phyloP scores from a whole-genome alignment of 2,113 vertebrate genomes.

The Podocnemis expansa region DNA sequence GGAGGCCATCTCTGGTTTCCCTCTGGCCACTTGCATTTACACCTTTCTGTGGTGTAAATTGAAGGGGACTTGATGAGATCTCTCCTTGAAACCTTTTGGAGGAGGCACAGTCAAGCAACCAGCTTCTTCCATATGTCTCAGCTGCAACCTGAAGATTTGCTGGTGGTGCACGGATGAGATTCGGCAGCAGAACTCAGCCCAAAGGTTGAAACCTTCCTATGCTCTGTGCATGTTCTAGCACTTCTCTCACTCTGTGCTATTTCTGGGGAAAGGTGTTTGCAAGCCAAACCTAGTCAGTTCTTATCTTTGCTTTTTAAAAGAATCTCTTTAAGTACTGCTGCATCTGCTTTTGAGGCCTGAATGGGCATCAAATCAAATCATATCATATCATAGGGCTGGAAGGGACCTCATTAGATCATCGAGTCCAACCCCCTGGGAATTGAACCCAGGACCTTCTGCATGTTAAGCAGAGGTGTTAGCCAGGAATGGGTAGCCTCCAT shows the following conservation, averaged over 20 bases:
- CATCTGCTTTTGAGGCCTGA: background rate
- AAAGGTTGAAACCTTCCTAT: background rate
- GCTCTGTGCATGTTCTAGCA: background rate
- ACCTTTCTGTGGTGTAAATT: background rate
- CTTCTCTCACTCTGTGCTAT: background rate
- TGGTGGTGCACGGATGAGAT: background rate
- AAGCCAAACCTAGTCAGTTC: conserved; percentile 5
- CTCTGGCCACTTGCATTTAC: background rate
- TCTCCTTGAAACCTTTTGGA: background rate
- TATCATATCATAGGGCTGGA: too few species aligned
- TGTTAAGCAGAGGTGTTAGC: too few species aligned
- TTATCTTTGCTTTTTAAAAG: background rate
- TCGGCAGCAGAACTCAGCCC: background rate
- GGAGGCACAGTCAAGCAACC: background rate
- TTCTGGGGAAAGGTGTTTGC: conserved; percentile 23
- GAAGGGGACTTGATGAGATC: background rate
- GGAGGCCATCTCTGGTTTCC: background rate
- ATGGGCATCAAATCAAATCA: too few species aligned
- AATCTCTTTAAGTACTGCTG: background rate
- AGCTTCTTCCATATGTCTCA: background rate
- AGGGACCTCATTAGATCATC: too few species aligned
- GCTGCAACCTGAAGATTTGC: background rate
- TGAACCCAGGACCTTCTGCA: too few species aligned
- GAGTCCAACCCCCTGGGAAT: too few species aligned
- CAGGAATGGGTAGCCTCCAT: too few species aligned